phyloP scores from a whole-genome alignment of 1,140 invertebrate genomes.

The Heliconius hermathena region DNA sequence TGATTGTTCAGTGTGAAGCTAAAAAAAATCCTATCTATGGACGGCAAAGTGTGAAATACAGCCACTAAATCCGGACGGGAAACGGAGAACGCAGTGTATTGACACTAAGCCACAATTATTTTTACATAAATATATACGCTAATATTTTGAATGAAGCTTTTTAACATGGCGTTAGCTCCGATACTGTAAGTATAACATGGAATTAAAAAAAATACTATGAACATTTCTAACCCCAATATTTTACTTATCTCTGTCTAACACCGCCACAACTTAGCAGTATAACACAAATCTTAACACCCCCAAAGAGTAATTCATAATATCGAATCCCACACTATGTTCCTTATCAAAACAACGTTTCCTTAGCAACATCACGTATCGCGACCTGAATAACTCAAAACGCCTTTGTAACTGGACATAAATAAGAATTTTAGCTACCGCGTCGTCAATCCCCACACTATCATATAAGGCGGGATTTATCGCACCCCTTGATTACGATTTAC shows the following conservation, averaged over 20 bases:
- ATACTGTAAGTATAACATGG: too few relatives aligned
- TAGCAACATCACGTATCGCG: slow-evolving; percentile 32
- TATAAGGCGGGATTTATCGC: slow-evolving; percentile 58
- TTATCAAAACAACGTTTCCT: slow-evolving; percentile 25
- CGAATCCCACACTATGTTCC: background rate
- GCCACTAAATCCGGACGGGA: too few relatives aligned
- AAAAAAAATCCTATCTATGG: too few relatives aligned
- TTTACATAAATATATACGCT: too few relatives aligned
- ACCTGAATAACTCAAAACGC: slow-evolving; percentile 44
- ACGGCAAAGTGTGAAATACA: too few relatives aligned
- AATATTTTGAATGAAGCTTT: too few relatives aligned
- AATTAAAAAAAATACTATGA: background rate
- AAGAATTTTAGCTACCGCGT: slow-evolving; percentile 51
- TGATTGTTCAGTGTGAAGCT: too few relatives aligned
- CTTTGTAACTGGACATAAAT: slow-evolving; percentile 54
- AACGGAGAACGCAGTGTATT: too few relatives aligned
- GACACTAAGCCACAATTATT: too few relatives aligned
- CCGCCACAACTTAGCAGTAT: background rate
- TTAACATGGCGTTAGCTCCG: too few relatives aligned
- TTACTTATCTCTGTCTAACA: background rate
- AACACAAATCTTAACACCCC: background rate
- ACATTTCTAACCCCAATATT: background rate
- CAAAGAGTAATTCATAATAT: background rate
- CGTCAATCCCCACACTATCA: slow-evolving; percentile 52
- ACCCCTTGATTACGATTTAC: slow-evolving; percentile 59